phyloP scores from a whole-genome alignment of 1,140 invertebrate genomes.

The Ceratina australensis region DNA sequence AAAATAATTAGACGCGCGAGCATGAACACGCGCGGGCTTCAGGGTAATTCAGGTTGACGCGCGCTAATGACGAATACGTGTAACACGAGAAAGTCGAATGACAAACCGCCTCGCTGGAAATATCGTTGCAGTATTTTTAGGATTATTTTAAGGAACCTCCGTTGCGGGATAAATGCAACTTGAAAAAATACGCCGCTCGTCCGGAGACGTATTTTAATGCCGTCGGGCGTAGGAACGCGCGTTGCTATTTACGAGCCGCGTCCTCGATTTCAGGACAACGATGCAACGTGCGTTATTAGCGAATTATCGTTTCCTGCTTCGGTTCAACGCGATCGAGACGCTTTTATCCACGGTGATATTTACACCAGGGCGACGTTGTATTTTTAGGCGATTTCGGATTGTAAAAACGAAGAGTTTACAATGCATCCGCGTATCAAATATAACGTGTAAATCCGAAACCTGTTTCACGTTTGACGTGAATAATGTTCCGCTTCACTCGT shows the following conservation, averaged over 20 bases:
- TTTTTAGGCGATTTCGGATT: not conserved
- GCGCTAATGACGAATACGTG: not conserved
- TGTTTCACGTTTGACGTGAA: not conserved
- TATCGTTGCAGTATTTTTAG: slow-evolving; percentile 20
- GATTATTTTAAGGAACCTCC: slow-evolving; percentile 16
- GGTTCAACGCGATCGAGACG: no score
- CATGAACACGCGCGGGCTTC: not conserved
- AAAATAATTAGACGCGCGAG: slow-evolving; percentile 1
- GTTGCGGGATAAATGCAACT: slow-evolving; percentile 1
- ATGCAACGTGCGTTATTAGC: slow-evolving; percentile 27
- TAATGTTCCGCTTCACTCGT: not conserved
- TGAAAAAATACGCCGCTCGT: slow-evolving; percentile 11
- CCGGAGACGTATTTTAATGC: slow-evolving; percentile 44
- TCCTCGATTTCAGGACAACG: slow-evolving; percentile 27
- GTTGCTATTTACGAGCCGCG: slow-evolving; percentile 47
- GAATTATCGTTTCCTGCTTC: not conserved
- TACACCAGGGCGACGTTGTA: no score
- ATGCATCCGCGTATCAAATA: not conserved
- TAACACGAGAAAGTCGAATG: not conserved
- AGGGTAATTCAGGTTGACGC: slow-evolving; percentile 11
- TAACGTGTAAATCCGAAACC: slow-evolving; percentile 8
- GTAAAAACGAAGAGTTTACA: not conserved
- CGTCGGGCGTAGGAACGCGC: slow-evolving; percentile 2
- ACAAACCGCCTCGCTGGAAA: slow-evolving; percentile 4
- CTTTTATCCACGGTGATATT: not conserved